Evolutionary conservation across 2,113 vertebrate genomes (phyloP).

Genomic region (Podarcis raffonei): DNA sequence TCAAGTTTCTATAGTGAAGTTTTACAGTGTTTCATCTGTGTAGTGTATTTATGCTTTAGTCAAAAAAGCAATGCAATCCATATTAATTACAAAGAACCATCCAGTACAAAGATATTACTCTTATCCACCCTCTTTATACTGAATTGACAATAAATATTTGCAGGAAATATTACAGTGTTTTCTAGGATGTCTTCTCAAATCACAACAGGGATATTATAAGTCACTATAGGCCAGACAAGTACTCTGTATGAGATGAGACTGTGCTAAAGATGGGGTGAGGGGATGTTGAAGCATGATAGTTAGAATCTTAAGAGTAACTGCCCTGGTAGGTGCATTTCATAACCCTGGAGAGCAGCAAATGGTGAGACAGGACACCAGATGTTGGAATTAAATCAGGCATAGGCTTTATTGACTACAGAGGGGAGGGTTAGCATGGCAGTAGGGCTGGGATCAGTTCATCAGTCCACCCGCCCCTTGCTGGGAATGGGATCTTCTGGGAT

Average conservation of each 20-base stretch:
- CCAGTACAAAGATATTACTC: background rate
- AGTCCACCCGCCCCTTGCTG: too few species aligned
- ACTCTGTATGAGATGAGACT: background rate
- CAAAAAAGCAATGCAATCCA: conserved; percentile 21
- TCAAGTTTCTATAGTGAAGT: conserved; percentile 25
- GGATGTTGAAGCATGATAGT: too few species aligned
- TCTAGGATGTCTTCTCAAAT: background rate
- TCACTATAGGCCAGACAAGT: background rate
- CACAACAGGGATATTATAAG: background rate
- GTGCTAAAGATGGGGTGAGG: background rate
- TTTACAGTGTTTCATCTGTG: conserved; percentile 25
- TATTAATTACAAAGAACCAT: background rate
- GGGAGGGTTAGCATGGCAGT: too few species aligned
- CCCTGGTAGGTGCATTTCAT: too few species aligned
- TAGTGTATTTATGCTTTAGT: conserved; percentile 23
- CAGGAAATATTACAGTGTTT: background rate
- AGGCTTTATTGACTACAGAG: too few species aligned
- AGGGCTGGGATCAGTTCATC: too few species aligned
- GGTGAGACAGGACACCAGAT: too few species aligned
- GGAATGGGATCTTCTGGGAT: too few species aligned
- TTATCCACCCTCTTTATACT: background rate
- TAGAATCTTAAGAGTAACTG: too few species aligned
- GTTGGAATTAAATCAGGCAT: too few species aligned
- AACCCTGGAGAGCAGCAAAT: too few species aligned
- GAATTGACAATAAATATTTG: background rate